phyloP scores from a whole-genome alignment of 2,797 vertebrate genomes.

The Myotis planiceps region DNA sequence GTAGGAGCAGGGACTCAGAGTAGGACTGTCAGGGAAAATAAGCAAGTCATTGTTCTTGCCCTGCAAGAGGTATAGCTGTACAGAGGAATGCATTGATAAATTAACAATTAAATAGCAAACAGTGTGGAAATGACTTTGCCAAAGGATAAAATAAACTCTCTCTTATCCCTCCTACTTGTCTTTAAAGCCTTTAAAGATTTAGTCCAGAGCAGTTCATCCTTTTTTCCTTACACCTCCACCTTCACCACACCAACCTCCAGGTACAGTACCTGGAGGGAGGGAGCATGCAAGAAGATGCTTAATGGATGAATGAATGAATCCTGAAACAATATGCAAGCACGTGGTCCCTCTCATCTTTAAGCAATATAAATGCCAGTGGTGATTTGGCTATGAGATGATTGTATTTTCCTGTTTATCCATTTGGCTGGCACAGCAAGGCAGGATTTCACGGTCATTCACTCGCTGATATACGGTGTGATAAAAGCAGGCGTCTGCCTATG shows the following conservation, averaged over 20 bases:
- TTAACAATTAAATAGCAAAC: not conserved
- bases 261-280: not conserved
- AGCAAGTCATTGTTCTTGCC: not conserved
- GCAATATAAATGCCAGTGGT: slow-evolving; percentile 59
- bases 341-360: not conserved
- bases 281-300: not conserved
- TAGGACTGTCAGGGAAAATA: not conserved
- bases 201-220: not conserved
- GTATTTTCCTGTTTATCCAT: slow-evolving; percentile 74
- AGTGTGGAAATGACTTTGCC: not conserved
- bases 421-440: slow-evolving; percentile 68
- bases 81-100: not conserved
- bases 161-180: not conserved
- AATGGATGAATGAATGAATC: slow-evolving; percentile 24
- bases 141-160: not conserved
- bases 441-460: slow-evolving; percentile 71
- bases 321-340: not conserved
- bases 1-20: not conserved
- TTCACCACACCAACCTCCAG: not conserved
- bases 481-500: slow-evolving; percentile 71
- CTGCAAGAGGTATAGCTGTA: not conserved
- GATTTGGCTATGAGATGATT: slow-evolving; percentile 67
- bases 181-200: not conserved
- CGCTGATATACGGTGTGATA: slow-evolving; percentile 73
- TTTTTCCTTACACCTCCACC: not conserved